Evolutionary conservation across 2,888 invertebrate species (phyloP), one percentile per base, ranked within the genome.

Genomic region (Clanis bilineata): DNA sequence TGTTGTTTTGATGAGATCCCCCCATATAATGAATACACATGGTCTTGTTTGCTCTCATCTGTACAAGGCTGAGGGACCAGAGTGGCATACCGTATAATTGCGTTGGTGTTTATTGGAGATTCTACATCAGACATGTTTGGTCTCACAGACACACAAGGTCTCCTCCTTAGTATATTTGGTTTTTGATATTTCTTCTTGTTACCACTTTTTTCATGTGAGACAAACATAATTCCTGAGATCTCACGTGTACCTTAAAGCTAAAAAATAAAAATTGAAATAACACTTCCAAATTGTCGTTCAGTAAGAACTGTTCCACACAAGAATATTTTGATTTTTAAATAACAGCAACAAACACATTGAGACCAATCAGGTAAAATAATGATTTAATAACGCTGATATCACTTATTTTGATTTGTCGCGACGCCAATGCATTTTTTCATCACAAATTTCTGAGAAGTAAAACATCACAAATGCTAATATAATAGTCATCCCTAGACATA

Each of bases 101-200:
- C 12, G 15, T n/a, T 47, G 10, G 28, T 51, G 1, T 15, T 51
- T 56, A 61, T 64, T 12, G 62, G 66, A 73, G 79, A 73, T 73
- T 79, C 79, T 67, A 62, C 64, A 47, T 64, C 70, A 44, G 64
- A 22, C 64, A 66, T 64, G 44, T 65, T 70, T 51, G 67, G 60
- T 63, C 64, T 73, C 61, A 64, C 41, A 43, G 73, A 65, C 51
- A 68, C 62, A 61, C 84, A 88, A 9, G 80, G 57, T 63, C 83
- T 88, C 65, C 76, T 85, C 61, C 91, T 76, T 23, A 92, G 79
- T 63, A 92, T 92, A 68, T 91, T 92, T 58, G 91, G 91, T 67
- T 90, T 91, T 66, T 88, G 86, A 67, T 85, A 85, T 63, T 78
- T 79, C 70, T 84, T 90, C 65, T 82, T 88, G 45, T 64, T 65